Percentiles rank a stretch among this genome's conserved stretches.
phyloP scores from a whole-genome alignment of 2,888 invertebrate genomes.

The Cartodere bifasciata region DNA sequence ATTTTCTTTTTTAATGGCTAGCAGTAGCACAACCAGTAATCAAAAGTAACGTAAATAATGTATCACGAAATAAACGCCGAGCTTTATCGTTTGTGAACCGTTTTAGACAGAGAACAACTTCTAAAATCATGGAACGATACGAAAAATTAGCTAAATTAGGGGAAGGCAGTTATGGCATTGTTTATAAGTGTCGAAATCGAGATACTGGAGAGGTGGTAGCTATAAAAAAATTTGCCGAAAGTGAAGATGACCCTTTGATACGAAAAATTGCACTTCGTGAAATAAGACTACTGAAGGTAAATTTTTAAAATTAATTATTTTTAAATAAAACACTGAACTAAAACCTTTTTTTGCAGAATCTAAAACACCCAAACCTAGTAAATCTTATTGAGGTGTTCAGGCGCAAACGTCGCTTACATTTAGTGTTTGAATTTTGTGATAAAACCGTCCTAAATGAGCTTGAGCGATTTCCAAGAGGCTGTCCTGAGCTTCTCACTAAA shows the following conservation, averaged over 20 bases:
- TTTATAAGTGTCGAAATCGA: conserved; percentile 90
- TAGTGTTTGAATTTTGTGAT: conserved; percentile 98
- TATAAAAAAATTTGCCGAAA: conserved; percentile 94
- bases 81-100: conserved; percentile 6
- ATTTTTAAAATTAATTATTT: conserved; percentile 7
- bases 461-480: conserved; percentile 81
- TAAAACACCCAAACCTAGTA: conserved; percentile 95
- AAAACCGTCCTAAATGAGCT: conserved; percentile 92
- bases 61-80: no score
- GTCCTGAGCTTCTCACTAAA: conserved; percentile 79
- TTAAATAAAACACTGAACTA: neutral
- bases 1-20: no score
- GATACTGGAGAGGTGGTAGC: conserved; percentile 92
- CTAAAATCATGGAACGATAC: conserved; percentile 85
- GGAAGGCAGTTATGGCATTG: conserved; percentile 91
- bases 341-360: conserved; percentile 52
- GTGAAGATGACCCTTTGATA: conserved; percentile 92
- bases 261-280: conserved; percentile 91
- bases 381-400: conserved; percentile 96
- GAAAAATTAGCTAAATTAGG: conserved; percentile 90
- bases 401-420: conserved; percentile 84
- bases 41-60: no score
- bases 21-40: no score
- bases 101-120: conserved; percentile 67
- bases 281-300: conserved; percentile 86